Evolutionary conservation across 2,888 invertebrate genomes (phyloP).

Genomic region (Heliconius cydno): DNA sequence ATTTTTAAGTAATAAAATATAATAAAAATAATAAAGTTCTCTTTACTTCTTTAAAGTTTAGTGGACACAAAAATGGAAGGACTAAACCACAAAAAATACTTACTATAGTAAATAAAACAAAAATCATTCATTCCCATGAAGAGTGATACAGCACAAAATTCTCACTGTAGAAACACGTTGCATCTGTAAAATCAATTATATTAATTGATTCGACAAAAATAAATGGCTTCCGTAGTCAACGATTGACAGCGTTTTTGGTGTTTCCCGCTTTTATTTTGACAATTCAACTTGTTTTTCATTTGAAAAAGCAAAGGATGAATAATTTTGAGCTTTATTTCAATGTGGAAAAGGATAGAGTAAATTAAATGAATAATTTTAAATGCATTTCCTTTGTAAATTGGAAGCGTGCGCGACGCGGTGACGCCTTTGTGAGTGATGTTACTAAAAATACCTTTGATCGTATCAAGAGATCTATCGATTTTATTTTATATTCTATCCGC

Average conservation of each 20-base stretch:
- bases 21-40: not conserved
- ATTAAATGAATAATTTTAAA: constrained; percentile 21
- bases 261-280: constrained; percentile 65
- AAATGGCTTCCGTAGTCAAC: constrained; percentile 69
- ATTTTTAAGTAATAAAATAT: not conserved
- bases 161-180: constrained; percentile 51
- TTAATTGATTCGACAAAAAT: constrained; percentile 80
- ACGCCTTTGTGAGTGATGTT: constrained; percentile 64
- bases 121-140: constrained; percentile 27
- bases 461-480: constrained; percentile 54
- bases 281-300: constrained; percentile 31
- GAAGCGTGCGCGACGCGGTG: constrained; percentile 53
- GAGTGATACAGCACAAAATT: constrained; percentile 34
- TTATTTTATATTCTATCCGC: constrained; percentile 41
- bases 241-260: constrained; percentile 72
- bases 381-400: constrained; percentile 33
- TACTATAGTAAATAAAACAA: not conserved
- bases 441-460: constrained; percentile 69
- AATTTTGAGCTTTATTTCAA: constrained; percentile 30
- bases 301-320: not conserved
- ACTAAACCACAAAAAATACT: not conserved
- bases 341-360: not conserved
- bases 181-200: constrained; percentile 80
- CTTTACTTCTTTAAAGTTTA: not conserved
- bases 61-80: not conserved